Evolutionary conservation across 2,797 vertebrate genomes (phyloP).

Genomic region (Pyrocephalus nanus): DNA sequence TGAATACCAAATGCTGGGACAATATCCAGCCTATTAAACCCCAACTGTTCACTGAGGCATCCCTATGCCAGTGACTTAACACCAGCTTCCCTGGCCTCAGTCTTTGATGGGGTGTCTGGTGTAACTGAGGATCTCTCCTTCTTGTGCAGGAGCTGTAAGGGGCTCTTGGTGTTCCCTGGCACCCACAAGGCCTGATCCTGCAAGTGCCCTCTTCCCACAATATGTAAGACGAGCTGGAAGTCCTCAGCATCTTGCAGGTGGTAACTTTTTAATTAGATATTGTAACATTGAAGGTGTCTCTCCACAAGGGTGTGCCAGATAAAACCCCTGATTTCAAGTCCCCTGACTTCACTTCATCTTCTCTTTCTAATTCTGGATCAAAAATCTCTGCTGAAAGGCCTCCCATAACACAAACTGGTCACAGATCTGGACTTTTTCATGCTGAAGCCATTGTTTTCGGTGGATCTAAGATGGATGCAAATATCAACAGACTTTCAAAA

Average conservation of each 20-base stretch:
- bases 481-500: neutral
- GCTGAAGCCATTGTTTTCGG: neutral
- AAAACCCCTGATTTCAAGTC: neutral
- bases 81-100: neutral
- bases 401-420: neutral
- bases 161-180: neutral
- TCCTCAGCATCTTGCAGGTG: neutral
- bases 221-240: neutral
- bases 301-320: neutral
- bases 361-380: neutral
- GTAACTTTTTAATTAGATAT: neutral
- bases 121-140: neutral
- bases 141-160: neutral
- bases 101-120: neutral
- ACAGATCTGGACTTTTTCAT: neutral
- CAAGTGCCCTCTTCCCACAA: neutral
- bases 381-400: neutral
- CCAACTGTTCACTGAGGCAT: conserved; percentile 18
- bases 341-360: neutral
- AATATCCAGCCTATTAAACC: conserved; percentile 57
- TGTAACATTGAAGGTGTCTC: neutral
- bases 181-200: neutral
- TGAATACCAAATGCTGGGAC: conserved; percentile 57
- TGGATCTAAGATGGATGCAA: neutral
- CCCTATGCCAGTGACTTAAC: neutral